These are phyloP conservation scores for Aix galericulata DNA, from an alignment of 2,113 vertebrate genomes.

Conservation along the genomic window DNA sequence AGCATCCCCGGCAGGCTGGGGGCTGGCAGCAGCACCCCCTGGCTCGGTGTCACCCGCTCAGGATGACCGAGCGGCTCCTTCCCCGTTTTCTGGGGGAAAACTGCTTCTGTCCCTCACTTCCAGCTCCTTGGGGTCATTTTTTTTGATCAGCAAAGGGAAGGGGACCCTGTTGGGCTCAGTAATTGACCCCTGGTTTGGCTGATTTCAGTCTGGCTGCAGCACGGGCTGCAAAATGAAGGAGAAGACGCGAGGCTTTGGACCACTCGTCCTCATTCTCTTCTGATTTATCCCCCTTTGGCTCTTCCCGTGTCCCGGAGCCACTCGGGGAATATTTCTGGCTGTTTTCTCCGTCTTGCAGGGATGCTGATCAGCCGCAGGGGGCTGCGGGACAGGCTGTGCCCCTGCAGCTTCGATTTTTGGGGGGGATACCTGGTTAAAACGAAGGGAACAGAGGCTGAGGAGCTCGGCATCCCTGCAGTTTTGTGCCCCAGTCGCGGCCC, in stretches of 20 bases:
- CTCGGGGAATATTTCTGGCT: not conserved
- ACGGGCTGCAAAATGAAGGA: not conserved
- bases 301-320: not conserved
- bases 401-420: not conserved
- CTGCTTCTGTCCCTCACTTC: not conserved
- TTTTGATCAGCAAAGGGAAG: conserved; percentile 49
- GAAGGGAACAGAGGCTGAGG: not conserved
- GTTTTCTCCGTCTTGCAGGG: not conserved
- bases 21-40: not conserved
- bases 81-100: not conserved
- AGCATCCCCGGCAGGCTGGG: not conserved
- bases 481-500: not conserved
- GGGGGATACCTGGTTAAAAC: not conserved
- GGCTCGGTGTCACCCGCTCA: not conserved
- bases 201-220: conserved; percentile 25
- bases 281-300: not conserved
- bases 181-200: conserved; percentile 38
- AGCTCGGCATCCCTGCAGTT: not conserved
- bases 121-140: not conserved
- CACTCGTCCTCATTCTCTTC: not conserved
- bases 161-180: not conserved
- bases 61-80: not conserved
- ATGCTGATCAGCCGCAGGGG: conserved; percentile 18
- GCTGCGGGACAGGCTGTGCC: not conserved
- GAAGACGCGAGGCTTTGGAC: not conserved